Percentiles rank a stretch among this genome's conserved stretches.
Evolutionary conservation across 2,113 vertebrate genomes (phyloP).

Genomic region (Monarcha castaneiventris): DNA sequence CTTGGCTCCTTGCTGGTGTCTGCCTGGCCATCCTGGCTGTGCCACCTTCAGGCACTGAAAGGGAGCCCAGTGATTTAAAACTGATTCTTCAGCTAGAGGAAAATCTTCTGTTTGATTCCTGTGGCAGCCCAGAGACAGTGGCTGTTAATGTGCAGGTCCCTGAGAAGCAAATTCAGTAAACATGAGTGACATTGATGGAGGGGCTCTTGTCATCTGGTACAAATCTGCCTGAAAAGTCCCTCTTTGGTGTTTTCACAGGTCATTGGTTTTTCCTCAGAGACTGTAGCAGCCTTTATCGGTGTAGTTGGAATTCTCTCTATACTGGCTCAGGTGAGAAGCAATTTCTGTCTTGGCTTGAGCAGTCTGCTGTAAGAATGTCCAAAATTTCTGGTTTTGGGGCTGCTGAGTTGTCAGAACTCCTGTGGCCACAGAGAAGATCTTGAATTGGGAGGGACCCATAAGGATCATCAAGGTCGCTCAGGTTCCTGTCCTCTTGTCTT

Average conservation of each 20-base stretch:
- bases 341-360: not conserved
- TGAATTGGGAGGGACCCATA: not conserved
- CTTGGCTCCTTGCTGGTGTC: not conserved
- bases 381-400: not conserved
- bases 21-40: not conserved
- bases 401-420: not conserved
- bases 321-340: constrained; percentile 83
- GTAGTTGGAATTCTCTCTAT: constrained; percentile 91
- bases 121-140: not conserved
- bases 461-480: not conserved
- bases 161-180: not conserved
- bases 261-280: constrained; percentile 86
- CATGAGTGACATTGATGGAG: not conserved
- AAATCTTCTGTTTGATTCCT: not conserved
- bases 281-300: constrained; percentile 88
- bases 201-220: not conserved
- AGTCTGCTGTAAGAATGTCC: not conserved
- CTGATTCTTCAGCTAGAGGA: not conserved
- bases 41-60: not conserved
- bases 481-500: not conserved
- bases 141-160: not conserved
- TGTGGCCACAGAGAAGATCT: not conserved
- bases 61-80: not conserved
- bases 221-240: not conserved
- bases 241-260: constrained; percentile 72